These are phyloP conservation scores for Pocillopora grandis DNA, from an alignment of 92 coral and sea anemone genomes.

Conservation along the genomic window DNA sequence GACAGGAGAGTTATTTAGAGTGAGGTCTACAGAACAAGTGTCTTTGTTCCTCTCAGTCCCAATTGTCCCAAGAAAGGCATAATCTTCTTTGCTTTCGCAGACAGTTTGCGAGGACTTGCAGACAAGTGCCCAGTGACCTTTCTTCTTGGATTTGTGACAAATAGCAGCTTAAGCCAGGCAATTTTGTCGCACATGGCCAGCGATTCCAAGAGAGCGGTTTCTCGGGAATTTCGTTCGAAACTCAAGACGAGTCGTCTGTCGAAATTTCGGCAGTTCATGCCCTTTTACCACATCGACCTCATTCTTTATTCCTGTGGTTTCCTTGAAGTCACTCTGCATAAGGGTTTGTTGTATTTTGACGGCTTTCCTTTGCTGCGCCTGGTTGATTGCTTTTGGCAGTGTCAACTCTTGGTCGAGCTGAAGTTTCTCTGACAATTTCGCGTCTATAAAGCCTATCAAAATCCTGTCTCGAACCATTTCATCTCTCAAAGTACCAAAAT, in stretches of 20 bases:
- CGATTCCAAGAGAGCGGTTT: background rate
- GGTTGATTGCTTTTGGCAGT: background rate
- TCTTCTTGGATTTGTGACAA: slow-evolving; percentile 53
- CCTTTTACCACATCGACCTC: slow-evolving; percentile 32
- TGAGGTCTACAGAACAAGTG: slow-evolving; percentile 37
- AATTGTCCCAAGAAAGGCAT: slow-evolving; percentile 35
- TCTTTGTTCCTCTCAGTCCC: slow-evolving; percentile 19
- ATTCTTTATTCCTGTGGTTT: background rate
- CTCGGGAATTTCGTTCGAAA: too few relatives aligned
- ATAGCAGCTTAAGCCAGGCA: slow-evolving; percentile 50
- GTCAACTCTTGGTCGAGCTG: slow-evolving; percentile 29
- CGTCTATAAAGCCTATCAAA: slow-evolving; percentile 24
- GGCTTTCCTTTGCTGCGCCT: slow-evolving; percentile 11
- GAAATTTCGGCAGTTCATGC: background rate
- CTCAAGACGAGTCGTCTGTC: too few relatives aligned
- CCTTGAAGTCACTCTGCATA: slow-evolving; percentile 1
- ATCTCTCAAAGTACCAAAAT: slow-evolving; percentile 12
- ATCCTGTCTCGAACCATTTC: slow-evolving; percentile 27
- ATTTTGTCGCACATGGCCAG: slow-evolving; percentile 24
- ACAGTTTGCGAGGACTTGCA: slow-evolving; percentile 12
- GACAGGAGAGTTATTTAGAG: slow-evolving; percentile 14
- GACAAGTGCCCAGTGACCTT: slow-evolving; percentile 49
- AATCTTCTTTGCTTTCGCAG: slow-evolving; percentile 15
- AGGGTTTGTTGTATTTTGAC: slow-evolving; percentile 9
- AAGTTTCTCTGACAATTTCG: slow-evolving; percentile 24